These are phyloP conservation scores for Spilogale gracilis DNA, from an alignment of 2,113 vertebrate species.

Conservation along the genomic window DNA sequence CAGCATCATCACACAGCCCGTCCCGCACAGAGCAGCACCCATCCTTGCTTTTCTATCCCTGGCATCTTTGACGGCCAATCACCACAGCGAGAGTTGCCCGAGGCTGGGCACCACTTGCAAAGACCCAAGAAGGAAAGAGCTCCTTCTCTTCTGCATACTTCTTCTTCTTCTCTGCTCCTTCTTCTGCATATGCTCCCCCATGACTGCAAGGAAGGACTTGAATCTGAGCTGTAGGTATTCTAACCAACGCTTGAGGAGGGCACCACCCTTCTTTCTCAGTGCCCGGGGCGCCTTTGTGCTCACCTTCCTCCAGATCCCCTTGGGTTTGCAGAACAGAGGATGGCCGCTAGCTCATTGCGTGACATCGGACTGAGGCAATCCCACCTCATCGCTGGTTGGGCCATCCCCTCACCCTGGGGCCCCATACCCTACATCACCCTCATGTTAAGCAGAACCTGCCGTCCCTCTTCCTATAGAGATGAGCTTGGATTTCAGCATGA, in stretches of 20 bases:
- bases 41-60: too few species aligned
- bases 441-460: too few species aligned
- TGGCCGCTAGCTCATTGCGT: accelerated
- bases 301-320: neutral
- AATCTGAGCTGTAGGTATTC: neutral
- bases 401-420: neutral
- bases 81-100: too few species aligned
- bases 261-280: neutral
- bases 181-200: too few species aligned
- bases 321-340: too few species aligned
- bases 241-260: neutral
- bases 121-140: neutral
- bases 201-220: neutral
- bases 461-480: accelerated
- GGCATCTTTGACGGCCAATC: neutral
- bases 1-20: neutral
- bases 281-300: neutral
- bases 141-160: neutral
- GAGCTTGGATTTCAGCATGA: neutral
- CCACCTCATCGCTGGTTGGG: accelerated
- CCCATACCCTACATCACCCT: accelerated
- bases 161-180: too few species aligned
- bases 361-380: neutral
- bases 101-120: neutral
- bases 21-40: too few species aligned